Evolutionary conservation across 2,113 vertebrate species (phyloP).

Genomic region (Collichthys lucidus): DNA sequence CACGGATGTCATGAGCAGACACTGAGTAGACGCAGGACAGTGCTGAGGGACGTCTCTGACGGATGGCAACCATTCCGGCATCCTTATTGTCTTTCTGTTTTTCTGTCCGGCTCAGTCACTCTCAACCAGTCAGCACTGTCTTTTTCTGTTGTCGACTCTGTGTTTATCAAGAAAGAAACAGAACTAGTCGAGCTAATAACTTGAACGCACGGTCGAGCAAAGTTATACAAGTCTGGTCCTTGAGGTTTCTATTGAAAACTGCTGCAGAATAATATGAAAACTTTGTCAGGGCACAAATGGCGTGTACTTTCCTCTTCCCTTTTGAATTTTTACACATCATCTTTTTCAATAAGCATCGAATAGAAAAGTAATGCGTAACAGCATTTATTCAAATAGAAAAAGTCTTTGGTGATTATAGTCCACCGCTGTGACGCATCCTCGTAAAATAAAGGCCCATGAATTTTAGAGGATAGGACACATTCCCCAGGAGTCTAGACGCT

Average conservation of each 20-base stretch:
- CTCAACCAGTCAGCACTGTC: slow-evolving; percentile 23
- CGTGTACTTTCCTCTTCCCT: neutral
- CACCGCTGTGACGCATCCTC: neutral
- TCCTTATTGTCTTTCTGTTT: slow-evolving; percentile 66
- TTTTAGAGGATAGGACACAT: neutral
- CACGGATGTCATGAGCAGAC: slow-evolving; percentile 62
- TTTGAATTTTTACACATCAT: neutral
- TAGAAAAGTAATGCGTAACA: neutral
- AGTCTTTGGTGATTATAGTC: neutral
- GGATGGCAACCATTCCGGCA: slow-evolving; percentile 57
- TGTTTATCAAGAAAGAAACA: slow-evolving; percentile 28
- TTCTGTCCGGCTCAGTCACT: slow-evolving; percentile 29
- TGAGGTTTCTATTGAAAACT: neutral
- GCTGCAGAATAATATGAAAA: neutral
- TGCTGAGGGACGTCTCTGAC: slow-evolving; percentile 69
- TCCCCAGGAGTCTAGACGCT: neutral
- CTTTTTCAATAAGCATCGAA: neutral
- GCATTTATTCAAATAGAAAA: neutral
- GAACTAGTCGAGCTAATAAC: slow-evolving; percentile 1
- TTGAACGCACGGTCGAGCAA: slow-evolving; percentile 6
- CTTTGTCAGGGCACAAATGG: neutral
- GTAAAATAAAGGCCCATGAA: neutral
- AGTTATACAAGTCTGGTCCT: slow-evolving; percentile 8
- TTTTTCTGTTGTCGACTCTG: slow-evolving; percentile 7
- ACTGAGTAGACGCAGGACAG: slow-evolving; percentile 61